These are phyloP conservation scores for Merops nubicus DNA, from an alignment of 2,113 vertebrate genomes.

Conservation along the genomic window DNA sequence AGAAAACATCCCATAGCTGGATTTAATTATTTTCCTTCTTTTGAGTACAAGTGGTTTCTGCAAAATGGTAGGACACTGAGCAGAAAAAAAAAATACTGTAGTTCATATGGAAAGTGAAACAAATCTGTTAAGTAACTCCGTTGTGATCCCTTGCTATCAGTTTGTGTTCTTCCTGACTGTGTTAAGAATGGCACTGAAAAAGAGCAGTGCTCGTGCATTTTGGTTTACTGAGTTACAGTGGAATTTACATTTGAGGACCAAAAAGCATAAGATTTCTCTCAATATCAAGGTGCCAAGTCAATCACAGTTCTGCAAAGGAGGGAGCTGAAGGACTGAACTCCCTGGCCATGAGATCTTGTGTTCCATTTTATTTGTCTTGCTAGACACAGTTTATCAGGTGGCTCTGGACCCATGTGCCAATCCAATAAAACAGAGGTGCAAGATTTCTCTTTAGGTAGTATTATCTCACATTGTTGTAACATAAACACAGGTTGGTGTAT, in stretches of 20 bases:
- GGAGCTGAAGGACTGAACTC: not conserved
- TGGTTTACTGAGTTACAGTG: not conserved
- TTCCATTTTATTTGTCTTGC: not conserved
- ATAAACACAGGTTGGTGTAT: not conserved
- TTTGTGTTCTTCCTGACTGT: not conserved
- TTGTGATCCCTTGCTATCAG: not conserved
- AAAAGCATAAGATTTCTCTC: not conserved
- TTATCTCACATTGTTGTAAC: not conserved
- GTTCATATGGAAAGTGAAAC: slow-evolving; percentile 38
- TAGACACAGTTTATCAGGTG: not conserved
- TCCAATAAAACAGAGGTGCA: not conserved
- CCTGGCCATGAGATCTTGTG: not conserved
- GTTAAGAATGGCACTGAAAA: not conserved
- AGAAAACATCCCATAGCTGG: not conserved
- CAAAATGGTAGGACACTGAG: not conserved
- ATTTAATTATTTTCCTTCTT: not conserved
- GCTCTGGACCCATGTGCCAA: not conserved
- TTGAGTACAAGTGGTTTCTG: slow-evolving; percentile 7
- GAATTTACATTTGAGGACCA: not conserved
- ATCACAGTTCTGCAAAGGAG: not conserved
- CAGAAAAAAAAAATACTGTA: not conserved
- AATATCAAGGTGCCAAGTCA: not conserved
- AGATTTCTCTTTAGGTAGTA: not conserved
- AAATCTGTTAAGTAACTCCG: not conserved
- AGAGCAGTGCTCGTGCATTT: not conserved